Base-by-base conservation (phyloP, 2,113 vertebrate genomes). In the Turdus rufiventris region DNA sequence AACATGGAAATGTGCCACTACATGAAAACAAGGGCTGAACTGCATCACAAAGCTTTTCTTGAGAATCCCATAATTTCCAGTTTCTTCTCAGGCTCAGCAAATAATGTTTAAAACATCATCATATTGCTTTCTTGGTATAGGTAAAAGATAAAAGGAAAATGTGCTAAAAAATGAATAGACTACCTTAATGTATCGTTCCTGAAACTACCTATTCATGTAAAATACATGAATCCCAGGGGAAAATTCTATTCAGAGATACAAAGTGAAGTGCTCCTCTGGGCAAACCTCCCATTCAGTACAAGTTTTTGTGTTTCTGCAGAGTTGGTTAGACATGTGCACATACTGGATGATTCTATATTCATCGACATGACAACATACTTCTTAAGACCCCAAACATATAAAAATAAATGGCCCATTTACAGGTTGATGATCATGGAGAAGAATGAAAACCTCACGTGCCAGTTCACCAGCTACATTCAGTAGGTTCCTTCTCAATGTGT, bases 71-170 rank as follows among this genome's bases (percentile, higher is more conserved):
- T 76, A 0, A 82, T 81, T 96, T 94, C 70, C 25, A 87, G 24
- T 76, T 89, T 81, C 18, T 88, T 88, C 14, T 63, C 3, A 9
- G 51, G 33, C 13, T 78, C 65, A 86, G 18, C 51, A 92, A 95
- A 89, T 81, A 91, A 87, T 73, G 5, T 91, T 91, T 94, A 91
- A 96, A 97, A 84, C 26, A 88, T 31, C 21, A 84, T 73, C 51
- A 92, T 89, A 95, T 66, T 7, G 67, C 12, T 91, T 50, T 54
- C 38, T 90, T 91, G 26, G 15, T 73, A 26, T 79, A 80, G 29
- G 18, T 2, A 2, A 85, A 40, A 82, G 11, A 58, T 66, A 57
- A 66, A 89, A 93, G 31, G 19, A 93, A 92, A 71, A 19, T 29
- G 48, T 47, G 18, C 63, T 96, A 79, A 96, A 93, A 63, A 91